Evolutionary conservation across 2,113 vertebrate species (phyloP).

Genomic region (Calyptomena viridis): DNA sequence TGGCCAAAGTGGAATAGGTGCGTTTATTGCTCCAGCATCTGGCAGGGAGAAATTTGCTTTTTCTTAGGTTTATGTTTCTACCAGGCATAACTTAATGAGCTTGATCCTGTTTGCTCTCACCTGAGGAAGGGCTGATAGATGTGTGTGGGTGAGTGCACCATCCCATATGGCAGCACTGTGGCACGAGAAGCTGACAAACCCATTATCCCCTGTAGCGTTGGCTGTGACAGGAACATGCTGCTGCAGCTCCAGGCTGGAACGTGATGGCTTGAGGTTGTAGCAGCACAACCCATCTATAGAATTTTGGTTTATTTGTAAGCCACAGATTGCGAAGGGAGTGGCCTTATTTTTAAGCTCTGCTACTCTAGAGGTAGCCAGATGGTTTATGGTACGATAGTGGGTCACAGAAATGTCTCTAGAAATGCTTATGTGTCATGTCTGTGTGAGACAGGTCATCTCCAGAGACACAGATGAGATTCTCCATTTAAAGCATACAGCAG

Average conservation of each 20-base stretch:
- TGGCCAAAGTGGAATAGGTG: background rate
- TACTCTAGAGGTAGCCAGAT: background rate
- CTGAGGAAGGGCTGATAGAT: background rate
- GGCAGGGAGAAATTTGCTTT: background rate
- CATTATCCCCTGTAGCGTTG: background rate
- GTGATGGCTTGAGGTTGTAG: background rate
- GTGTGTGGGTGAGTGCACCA: accelerated
- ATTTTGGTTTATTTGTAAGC: background rate
- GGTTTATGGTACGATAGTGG: background rate
- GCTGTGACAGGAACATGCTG: background rate
- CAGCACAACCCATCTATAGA: background rate
- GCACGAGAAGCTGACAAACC: background rate
- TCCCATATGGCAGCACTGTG: background rate
- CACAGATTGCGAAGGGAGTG: background rate
- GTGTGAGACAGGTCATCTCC: background rate
- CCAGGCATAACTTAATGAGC: background rate
- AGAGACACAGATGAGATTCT: background rate
- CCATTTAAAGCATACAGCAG: background rate
- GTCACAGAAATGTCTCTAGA: background rate
- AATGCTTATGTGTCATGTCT: background rate
- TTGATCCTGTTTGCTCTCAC: background rate
- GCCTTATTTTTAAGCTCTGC: background rate
- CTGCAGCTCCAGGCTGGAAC: background rate
- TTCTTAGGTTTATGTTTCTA: background rate
- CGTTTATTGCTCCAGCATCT: background rate